Conservation (phyloP, 2,888 invertebrate genomes). For the Drosophila mercatorum region DNA sequence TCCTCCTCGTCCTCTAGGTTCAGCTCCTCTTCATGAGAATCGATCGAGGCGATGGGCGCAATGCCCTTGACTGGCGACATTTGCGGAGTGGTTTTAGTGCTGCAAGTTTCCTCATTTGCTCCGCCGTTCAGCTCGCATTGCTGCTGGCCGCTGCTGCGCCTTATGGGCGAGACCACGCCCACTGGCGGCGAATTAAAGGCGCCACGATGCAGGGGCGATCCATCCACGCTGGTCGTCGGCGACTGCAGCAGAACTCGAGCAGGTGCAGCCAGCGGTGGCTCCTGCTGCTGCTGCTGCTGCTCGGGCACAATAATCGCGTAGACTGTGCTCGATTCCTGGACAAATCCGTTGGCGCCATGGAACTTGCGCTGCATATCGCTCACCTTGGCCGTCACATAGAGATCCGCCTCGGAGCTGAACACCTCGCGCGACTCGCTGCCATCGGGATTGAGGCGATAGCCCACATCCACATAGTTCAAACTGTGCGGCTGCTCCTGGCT, state of each 20-base stretch:
- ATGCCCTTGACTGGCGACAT: conserved; percentile 79
- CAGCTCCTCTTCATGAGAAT: conserved; percentile 79
- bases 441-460: conserved; percentile 84
- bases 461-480: conserved; percentile 84
- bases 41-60: conserved; percentile 82
- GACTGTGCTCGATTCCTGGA: conserved; percentile 83
- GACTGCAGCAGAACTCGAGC: conserved; percentile 54
- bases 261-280: conserved; percentile 45
- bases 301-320: conserved; percentile 85
- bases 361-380: conserved; percentile 83
- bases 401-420: conserved; percentile 84
- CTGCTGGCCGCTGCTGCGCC: conserved; percentile 57
- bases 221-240: conserved; percentile 63
- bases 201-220: conserved; percentile 68
- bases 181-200: conserved; percentile 75
- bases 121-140: conserved; percentile 63
- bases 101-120: conserved; percentile 49
- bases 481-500: conserved; percentile 59
- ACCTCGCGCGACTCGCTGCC: conserved; percentile 84
- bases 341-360: conserved; percentile 82
- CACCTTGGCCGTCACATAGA: conserved; percentile 83
- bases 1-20: conserved; percentile 49
- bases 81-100: conserved; percentile 76
- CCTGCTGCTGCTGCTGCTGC: conserved; percentile 57
- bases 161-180: conserved; percentile 81